These are phyloP conservation scores for Forbesichthys agassizii DNA, from an alignment of 2,113 vertebrate species.

Conservation along the genomic window DNA sequence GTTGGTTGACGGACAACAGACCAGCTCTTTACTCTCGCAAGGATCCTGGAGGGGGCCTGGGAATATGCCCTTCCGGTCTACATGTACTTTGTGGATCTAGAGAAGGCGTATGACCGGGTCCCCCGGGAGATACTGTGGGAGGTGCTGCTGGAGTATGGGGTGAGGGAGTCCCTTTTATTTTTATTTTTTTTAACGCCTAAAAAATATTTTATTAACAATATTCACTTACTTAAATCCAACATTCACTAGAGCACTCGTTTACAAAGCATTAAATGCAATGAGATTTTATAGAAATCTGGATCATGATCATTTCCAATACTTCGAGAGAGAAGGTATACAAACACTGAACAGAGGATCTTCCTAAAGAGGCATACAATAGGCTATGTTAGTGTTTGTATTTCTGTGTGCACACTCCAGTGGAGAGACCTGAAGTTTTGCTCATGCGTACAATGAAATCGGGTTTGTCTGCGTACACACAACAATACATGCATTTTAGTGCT, in stretches of 20 bases:
- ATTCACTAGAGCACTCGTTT: slow-evolving; percentile 63
- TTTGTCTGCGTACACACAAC: slow-evolving; percentile 27
- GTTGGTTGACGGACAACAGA: too few species aligned
- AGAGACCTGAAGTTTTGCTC: slow-evolving; percentile 38
- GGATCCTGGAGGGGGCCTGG: too few species aligned
- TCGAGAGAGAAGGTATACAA: slow-evolving; percentile 27
- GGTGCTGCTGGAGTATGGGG: too few species aligned
- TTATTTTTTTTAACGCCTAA: slow-evolving; percentile 38
- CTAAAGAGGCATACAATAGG: slow-evolving; percentile 6
- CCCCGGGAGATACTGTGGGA: too few species aligned
- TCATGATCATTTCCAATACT: slow-evolving; percentile 50
- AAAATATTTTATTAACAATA: slow-evolving; percentile 77
- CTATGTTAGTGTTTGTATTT: neutral
- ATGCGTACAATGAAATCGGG: slow-evolving; percentile 46
- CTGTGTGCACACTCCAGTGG: neutral
- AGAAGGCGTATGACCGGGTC: too few species aligned
- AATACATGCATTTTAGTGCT: slow-evolving; percentile 47
- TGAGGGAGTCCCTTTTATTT: too few species aligned
- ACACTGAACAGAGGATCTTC: slow-evolving; percentile 58
- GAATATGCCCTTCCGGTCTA: too few species aligned
- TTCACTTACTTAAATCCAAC: slow-evolving; percentile 55
- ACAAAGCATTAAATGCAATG: slow-evolving; percentile 60
- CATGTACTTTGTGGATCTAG: too few species aligned
- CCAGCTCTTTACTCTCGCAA: too few species aligned
- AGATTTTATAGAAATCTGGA: slow-evolving; percentile 57